Percentiles rank a stretch among this genome's conserved stretches.
Conservation (phyloP, 2,113 vertebrate species). For the Ranitomeya imitator region DNA sequence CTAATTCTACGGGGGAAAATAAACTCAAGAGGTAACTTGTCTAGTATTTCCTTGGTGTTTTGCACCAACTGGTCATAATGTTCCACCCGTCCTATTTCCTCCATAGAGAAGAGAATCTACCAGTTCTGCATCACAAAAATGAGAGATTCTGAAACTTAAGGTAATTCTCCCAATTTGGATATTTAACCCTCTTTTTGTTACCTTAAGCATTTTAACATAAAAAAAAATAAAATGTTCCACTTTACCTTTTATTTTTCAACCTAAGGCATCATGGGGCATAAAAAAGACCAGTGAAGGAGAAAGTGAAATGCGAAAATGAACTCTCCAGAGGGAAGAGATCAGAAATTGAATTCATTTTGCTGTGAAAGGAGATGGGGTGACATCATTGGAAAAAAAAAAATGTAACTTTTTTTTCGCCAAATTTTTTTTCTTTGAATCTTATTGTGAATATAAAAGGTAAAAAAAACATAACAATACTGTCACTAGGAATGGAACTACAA, state of each 20-base stretch:
- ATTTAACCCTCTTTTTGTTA: constrained; percentile 28
- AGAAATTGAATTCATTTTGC: constrained; percentile 51
- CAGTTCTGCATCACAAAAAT: neutral
- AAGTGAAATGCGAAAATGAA: constrained; percentile 55
- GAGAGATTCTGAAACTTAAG: neutral
- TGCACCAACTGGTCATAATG: neutral
- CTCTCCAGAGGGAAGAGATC: constrained; percentile 49
- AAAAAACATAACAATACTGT: constrained; percentile 3
- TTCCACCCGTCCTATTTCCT: neutral
- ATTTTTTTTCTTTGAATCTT: neutral
- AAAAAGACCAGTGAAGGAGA: constrained; percentile 51
- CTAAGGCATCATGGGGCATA: constrained; percentile 43
- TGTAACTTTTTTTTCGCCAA: neutral
- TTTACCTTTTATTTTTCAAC: constrained; percentile 53
- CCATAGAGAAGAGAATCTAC: constrained; percentile 2
- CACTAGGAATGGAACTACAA: neutral
- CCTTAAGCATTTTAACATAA: neutral
- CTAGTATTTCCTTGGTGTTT: neutral
- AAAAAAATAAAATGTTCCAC: constrained; percentile 26
- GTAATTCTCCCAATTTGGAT: neutral
- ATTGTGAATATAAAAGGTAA: neutral
- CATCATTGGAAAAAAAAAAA: neutral
- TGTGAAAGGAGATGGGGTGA: neutral
- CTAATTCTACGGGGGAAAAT: neutral
- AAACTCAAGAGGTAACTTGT: neutral